Evolutionary conservation across 2,888 invertebrate genomes (phyloP).

Genomic region (Aphidoletes aphidimyza): DNA sequence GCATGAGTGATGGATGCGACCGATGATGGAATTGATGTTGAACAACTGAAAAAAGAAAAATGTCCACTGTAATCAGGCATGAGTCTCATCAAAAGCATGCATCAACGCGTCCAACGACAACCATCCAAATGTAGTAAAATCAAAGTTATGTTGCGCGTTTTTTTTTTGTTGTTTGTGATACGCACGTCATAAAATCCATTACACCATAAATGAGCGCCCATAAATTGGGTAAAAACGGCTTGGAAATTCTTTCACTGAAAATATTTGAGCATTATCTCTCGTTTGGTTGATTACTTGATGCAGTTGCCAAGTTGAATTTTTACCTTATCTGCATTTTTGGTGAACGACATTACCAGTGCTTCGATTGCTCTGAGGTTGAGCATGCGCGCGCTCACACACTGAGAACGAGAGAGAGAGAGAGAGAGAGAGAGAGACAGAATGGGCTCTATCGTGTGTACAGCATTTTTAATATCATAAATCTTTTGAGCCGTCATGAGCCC

Average conservation of each 20-base stretch:
- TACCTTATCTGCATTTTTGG: slow-evolving; percentile 4
- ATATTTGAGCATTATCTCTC: neutral
- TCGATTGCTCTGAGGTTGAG: neutral
- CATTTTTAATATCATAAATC: slow-evolving; percentile 48
- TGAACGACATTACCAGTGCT: neutral
- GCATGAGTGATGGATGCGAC: slow-evolving; percentile 18
- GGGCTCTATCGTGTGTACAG: neutral
- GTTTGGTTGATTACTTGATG: neutral
- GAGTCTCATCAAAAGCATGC: neutral
- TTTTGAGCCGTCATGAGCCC: slow-evolving; percentile 30
- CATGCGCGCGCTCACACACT: no score
- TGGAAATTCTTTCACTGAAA: slow-evolving; percentile 33
- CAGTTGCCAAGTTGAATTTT: slow-evolving; percentile 25
- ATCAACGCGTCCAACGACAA: neutral
- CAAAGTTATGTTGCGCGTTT: neutral
- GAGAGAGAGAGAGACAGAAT: neutral
- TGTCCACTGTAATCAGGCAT: neutral
- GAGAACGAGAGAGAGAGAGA: no score
- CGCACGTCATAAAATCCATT: slow-evolving; percentile 53
- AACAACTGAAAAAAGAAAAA: neutral
- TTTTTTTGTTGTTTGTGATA: no score
- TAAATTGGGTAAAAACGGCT: neutral
- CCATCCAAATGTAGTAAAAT: neutral
- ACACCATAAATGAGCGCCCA: slow-evolving; percentile 8
- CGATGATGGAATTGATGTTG: slow-evolving; percentile 43